Evolutionary conservation across 2,888 invertebrate species (phyloP).

Genomic region (Caenorhabditis japonica): DNA sequence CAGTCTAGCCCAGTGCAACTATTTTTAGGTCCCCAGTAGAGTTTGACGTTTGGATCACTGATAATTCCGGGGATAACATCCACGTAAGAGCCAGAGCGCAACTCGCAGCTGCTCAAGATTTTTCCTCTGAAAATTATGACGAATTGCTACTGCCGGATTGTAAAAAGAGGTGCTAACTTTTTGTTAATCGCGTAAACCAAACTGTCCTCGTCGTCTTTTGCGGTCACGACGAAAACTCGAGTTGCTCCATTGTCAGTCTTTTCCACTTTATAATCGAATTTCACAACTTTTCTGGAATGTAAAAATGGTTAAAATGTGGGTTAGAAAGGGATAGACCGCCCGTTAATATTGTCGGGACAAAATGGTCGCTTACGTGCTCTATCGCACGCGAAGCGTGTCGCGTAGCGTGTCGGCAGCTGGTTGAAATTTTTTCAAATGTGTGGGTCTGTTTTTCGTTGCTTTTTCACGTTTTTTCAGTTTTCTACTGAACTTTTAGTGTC

Average conservation of each 20-base stretch:
- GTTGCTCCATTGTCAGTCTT: constrained; percentile 71
- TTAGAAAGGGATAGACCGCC: too few species aligned
- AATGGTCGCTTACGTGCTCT: too few species aligned
- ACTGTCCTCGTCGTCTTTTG: constrained; percentile 49
- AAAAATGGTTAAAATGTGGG: too few species aligned
- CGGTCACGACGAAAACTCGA: constrained; percentile 64
- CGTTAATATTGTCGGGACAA: too few species aligned
- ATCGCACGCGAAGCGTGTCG: too few species aligned
- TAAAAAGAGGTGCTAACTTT: constrained; percentile 9
- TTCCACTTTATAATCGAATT: constrained; percentile 63
- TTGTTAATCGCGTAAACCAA: constrained; percentile 53
- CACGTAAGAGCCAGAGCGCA: constrained; percentile 57
- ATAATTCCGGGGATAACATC: constrained; percentile 69
- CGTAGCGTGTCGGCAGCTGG: too few species aligned
- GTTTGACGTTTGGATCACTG: constrained; percentile 59
- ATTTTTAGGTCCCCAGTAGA: constrained; percentile 62
- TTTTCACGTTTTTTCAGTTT: too few species aligned
- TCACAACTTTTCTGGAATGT: constrained; percentile 38
- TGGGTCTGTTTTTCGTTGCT: too few species aligned
- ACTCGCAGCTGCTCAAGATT: constrained; percentile 39
- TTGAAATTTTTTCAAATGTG: too few species aligned
- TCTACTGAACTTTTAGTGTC: too few species aligned
- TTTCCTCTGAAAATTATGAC: constrained; percentile 36
- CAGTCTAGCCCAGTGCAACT: constrained; percentile 59
- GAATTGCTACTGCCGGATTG: background rate